Evolutionary conservation across 1,140 invertebrate species (phyloP).

Genomic region (Drosophila seguyi): DNA sequence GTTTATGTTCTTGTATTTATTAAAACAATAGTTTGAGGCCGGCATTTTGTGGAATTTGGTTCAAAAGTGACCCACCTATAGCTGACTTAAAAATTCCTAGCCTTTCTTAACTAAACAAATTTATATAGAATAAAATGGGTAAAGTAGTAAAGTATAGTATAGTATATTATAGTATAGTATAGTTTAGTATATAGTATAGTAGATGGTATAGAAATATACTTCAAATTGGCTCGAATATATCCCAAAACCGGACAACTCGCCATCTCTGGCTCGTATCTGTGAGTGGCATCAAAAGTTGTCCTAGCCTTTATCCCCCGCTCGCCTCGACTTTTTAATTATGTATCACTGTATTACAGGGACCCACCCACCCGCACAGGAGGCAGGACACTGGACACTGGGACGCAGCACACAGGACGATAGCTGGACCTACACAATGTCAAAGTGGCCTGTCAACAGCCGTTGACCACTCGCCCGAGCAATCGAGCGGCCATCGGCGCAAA

Average conservation of each 20-base stretch:
- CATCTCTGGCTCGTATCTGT: conserved; percentile 16
- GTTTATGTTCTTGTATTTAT: no score
- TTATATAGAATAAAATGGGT: not conserved
- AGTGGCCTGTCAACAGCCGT: conserved; percentile 77
- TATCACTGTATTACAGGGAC: conserved; percentile 52
- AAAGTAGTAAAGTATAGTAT: no score
- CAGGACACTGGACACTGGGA: conserved; percentile 13
- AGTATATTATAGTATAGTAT: no score
- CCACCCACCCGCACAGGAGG: conserved; percentile 18
- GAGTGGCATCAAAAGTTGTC: conserved; percentile 67
- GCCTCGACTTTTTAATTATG: conserved; percentile 70
- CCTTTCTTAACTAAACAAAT: not conserved
- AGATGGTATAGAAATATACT: not conserved
- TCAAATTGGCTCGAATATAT: not conserved
- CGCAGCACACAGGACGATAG: conserved; percentile 19
- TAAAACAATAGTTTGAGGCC: no score
- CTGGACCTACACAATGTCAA: conserved; percentile 61
- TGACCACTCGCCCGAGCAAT: conserved; percentile 75
- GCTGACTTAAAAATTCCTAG: no score
- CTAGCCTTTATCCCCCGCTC: conserved; percentile 40
- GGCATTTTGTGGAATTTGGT: no score
- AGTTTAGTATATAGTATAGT: no score
- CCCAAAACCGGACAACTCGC: not conserved
- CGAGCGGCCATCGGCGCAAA: conserved; percentile 74
- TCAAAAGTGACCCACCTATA: no score